phyloP scores from a whole-genome alignment of 2,888 invertebrate species.

The Athalia cordata region DNA sequence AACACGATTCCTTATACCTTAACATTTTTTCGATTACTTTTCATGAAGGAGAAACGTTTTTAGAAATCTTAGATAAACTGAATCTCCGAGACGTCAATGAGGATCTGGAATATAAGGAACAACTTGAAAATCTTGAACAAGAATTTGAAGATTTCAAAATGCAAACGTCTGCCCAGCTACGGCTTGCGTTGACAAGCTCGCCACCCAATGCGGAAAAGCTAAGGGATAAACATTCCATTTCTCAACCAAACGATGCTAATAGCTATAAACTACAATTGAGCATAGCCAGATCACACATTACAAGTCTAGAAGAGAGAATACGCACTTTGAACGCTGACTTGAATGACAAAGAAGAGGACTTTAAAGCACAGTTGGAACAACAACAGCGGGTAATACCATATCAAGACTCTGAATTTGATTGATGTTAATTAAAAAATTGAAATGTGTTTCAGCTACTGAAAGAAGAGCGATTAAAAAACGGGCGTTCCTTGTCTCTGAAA shows the following conservation, averaged over 20 bases:
- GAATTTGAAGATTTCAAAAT: conserved; percentile 82
- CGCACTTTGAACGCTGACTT: conserved; percentile 79
- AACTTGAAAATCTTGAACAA: conserved; percentile 78
- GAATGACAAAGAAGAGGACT: conserved; percentile 80
- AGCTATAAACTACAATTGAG: conserved; percentile 68
- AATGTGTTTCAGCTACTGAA: conserved; percentile 57
- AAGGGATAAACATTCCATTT: conserved; percentile 38
- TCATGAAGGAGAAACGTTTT: conserved; percentile 34
- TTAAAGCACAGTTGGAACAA: conserved; percentile 77
- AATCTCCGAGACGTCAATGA: conserved; percentile 62
- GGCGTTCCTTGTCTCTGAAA: conserved; percentile 64
- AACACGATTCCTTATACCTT: conserved; percentile 42
- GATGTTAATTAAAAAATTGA: conserved; percentile 17
- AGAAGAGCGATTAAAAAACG: conserved; percentile 65
- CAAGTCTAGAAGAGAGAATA: conserved; percentile 81
- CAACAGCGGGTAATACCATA: conserved; percentile 74
- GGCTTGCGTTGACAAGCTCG: conserved; percentile 42
- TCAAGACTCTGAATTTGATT: conserved; percentile 49
- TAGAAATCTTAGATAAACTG: conserved; percentile 72
- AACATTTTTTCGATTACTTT: background rate
- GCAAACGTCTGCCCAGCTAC: conserved; percentile 58
- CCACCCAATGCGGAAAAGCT: conserved; percentile 50
- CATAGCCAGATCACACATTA: conserved; percentile 78
- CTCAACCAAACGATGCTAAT: conserved; percentile 50
- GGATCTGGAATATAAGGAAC: conserved; percentile 77